Evolutionary conservation across 2,797 vertebrate species (phyloP), one percentile per base, ranked within the genome.

Genomic region (Eremophila alpestris): DNA sequence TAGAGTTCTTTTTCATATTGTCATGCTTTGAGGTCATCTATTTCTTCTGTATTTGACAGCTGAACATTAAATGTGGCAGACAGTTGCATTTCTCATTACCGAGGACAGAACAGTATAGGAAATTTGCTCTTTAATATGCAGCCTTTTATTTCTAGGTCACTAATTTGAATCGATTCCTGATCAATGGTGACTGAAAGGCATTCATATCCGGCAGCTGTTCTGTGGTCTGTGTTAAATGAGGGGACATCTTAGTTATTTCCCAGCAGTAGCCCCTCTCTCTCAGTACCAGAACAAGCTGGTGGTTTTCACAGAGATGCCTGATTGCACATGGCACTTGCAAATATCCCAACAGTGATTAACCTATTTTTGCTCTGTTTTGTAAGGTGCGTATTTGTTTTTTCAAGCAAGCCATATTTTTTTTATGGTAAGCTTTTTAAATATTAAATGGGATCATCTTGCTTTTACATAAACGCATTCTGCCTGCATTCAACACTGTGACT

Each of bases 151-250:
- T 94, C 94, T 96, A 96, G 94, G 94, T 95, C 95, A 96, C 73
- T 96, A 95, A 91, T 93, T 88, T 83, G 79, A 90, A 97, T 97
- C 89, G 67, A 97, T 97, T 84, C 63, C 63, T 93, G 91, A 97
- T 96, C 95, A 79, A 90, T 88, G 76, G 73, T 82, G 73, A 82
- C 87, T 89, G 94, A 95, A 96, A 94, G 67, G 77, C 87, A 93
- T 95, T 96, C 87, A 82, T 90, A 94, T 93, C 95, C 15, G 7
- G 89, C 94, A 97, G 94, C 91, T 96, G 94, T 91, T 94, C 92
- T 79, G 67, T 79, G 79, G 60, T 86, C 77, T 95, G 79, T 71
- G 73, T 62, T 92, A 93, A 96, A 96, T 88, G 87, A 91, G 48
- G 48, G 67, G 77, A 38, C 52, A 83, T 86, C 83, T 56, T 63